Evolutionary conservation across 2,113 vertebrate genomes (phyloP), one percentile per base, ranked within the genome.

Genomic region (Tachuris rubrigastra): DNA sequence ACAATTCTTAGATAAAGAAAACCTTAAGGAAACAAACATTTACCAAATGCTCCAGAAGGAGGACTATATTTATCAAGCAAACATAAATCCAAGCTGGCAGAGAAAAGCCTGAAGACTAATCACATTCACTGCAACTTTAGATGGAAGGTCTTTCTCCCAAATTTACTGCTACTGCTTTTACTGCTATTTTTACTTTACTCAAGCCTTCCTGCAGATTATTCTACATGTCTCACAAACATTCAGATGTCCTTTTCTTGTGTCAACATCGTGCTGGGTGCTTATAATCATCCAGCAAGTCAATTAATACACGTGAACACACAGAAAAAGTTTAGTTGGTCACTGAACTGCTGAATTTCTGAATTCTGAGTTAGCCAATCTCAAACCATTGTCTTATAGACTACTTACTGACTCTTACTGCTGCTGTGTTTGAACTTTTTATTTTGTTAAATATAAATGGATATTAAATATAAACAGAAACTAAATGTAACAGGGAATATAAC

Each of bases 31-130:
- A 94, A 81, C 27, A 87, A 80, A 7, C 7, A 63, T 78, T 91
- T 91, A 79, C 77, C 12, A 50, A 86, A 60, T 71, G 65, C 13
- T 89, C 35, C 66, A 91, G 37, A 84, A 93, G 8, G 8, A 92
- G 7, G 14, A 73, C 78, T 39, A 20, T 19, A 39, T 55, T 74
- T 78, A 59, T 42, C 47, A 93, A 50, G 35, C 12, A 86, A 93
- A 78, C 49, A 50, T 24, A 87, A 93, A 89, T 60, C 37, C 69
- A 86, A 92, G 20, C 11, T 68, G 15, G 25, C 60, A 88, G 37
- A 74, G 33, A 21, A 84, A 89, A 91, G 14, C 84, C 47, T 71
- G 44, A 72, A 77, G 39, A 55, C 33, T 39, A 88, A 56, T 60
- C 42, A 52, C 35, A 59, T 69, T 91, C 60, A 39, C 55, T 42